Evolutionary conservation across 2,888 invertebrate species (phyloP).

Genomic region (Epsilonema sp.): DNA sequence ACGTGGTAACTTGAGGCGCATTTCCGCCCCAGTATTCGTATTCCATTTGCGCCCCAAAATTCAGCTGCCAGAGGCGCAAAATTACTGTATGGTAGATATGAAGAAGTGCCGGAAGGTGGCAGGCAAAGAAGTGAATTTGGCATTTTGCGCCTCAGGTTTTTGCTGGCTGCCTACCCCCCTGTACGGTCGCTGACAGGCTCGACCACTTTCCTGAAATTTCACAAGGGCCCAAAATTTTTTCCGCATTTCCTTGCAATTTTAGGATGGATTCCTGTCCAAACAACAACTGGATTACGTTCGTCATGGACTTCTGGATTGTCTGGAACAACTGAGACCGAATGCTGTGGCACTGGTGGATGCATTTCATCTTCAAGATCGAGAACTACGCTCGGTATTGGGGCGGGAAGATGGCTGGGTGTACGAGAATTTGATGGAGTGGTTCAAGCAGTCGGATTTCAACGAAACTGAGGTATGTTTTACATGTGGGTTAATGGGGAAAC

Average conservation of each 20-base stretch:
- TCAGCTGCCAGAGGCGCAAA: no score
- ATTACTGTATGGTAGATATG: no score
- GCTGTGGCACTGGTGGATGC: conserved; percentile 75
- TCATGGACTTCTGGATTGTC: conserved; percentile 10
- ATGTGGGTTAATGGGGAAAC: no score
- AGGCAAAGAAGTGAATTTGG: no score
- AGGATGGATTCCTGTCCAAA: conserved; percentile 17
- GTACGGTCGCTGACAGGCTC: no score
- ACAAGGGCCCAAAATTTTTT: no score
- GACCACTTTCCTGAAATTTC: no score
- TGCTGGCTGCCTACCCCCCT: neutral
- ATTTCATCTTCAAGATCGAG: conserved; percentile 45
- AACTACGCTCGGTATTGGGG: conserved; percentile 30
- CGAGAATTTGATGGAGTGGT: conserved; percentile 32
- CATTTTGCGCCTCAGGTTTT: neutral
- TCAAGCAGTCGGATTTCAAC: conserved; percentile 32
- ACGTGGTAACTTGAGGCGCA: no score
- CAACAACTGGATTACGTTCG: conserved; percentile 13
- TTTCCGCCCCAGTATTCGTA: no score
- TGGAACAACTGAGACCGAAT: conserved; percentile 55
- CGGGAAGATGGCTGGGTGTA: conserved; percentile 33
- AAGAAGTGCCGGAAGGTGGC: no score
- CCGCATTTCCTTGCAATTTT: conserved; percentile 8
- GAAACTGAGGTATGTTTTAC: conserved; percentile 25
- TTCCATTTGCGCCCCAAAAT: no score